Conservation (phyloP, 2,113 vertebrate genomes). For the Mellivora capensis region DNA sequence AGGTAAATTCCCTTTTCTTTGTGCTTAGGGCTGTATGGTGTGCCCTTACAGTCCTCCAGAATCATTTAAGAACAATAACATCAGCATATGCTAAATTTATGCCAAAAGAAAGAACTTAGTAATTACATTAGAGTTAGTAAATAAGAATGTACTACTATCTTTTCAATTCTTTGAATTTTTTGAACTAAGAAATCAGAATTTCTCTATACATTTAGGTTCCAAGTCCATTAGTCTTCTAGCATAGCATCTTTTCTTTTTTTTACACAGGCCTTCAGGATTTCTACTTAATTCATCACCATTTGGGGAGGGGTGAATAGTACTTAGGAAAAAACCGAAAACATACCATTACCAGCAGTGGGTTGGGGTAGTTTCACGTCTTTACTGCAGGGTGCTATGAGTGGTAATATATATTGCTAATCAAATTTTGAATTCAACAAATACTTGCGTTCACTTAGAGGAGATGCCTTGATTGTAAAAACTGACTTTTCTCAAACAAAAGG, state of each 20-base stretch:
- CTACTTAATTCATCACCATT: conserved; percentile 7
- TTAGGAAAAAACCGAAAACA: background rate
- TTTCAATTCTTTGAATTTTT: background rate
- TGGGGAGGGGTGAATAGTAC: background rate
- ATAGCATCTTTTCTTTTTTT: background rate
- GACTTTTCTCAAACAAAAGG: background rate
- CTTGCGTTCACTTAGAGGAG: conserved; percentile 28
- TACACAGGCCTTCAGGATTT: background rate
- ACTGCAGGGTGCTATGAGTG: background rate
- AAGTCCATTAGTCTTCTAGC: background rate
- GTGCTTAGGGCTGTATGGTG: background rate
- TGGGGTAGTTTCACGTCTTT: background rate
- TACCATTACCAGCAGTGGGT: background rate
- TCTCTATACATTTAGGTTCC: background rate
- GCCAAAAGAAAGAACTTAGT: background rate
- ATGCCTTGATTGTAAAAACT: background rate
- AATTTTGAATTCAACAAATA: background rate
- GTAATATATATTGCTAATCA: background rate
- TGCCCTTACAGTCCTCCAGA: background rate
- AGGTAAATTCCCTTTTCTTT: conserved; percentile 79
- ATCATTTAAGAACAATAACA: background rate
- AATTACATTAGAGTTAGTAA: background rate
- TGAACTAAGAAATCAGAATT: background rate
- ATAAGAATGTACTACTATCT: background rate
- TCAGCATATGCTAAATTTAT: background rate